A percentile compares a stretch with the other conserved stretches of the same genome.
Conservation (phyloP, 1,140 invertebrate genomes). For the Galendromus occidentalis region DNA sequence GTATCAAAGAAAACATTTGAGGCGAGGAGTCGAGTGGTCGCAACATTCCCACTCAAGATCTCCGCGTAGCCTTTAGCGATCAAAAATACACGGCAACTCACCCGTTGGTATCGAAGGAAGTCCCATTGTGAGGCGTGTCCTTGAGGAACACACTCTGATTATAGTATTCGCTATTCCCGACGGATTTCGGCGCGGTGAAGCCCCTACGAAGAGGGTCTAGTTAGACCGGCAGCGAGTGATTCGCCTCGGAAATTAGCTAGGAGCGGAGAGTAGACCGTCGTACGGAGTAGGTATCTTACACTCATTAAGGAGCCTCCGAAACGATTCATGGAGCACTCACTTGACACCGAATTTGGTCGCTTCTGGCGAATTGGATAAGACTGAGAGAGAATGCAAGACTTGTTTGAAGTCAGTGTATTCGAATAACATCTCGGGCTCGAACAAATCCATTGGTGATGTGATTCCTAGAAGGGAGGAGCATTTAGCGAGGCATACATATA, state of each 20-base stretch:
- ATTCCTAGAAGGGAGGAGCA: background rate
- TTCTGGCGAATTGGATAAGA: slow-evolving; percentile 55
- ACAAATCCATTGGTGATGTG: slow-evolving; percentile 44
- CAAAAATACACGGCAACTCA: too few relatives aligned
- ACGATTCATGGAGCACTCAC: slow-evolving; percentile 38
- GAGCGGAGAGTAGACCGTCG: too few relatives aligned
- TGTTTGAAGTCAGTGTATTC: slow-evolving; percentile 79
- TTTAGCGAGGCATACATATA: too few relatives aligned
- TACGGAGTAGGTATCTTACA: too few relatives aligned
- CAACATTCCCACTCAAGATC: too few relatives aligned
- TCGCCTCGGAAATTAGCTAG: too few relatives aligned
- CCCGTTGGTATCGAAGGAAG: slow-evolving; percentile 6
- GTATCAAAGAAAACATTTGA: too few relatives aligned
- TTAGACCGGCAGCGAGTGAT: too few relatives aligned
- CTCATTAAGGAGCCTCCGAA: slow-evolving; percentile 10
- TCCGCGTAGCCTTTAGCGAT: too few relatives aligned
- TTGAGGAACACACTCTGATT: slow-evolving; percentile 8
- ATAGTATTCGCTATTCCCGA: background rate
- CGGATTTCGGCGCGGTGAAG: background rate
- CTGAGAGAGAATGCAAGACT: slow-evolving; percentile 68
- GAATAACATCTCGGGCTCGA: slow-evolving; percentile 76
- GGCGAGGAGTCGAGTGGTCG: too few relatives aligned
- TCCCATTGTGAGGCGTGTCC: background rate
- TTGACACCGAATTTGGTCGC: slow-evolving; percentile 40
- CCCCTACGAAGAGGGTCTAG: slow-evolving; percentile 18